A percentile compares a stretch with the other conserved stretches of the same genome.
These are phyloP conservation scores for Bombyx mori DNA, from an alignment of 1,140 invertebrate species.

Conservation along the genomic window ASM3026992v2 NC_085129.1:15634501-15635000, in stretches of 20 bases:
- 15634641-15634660: constrained; percentile 29
- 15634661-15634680: constrained; percentile 32
- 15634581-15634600: constrained; percentile 52
- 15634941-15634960: constrained; percentile 76
- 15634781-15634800: constrained; percentile 1
- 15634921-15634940: constrained; percentile 74
- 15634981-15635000: constrained; percentile 92
- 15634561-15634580: constrained; percentile 25
- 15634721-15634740: constrained; percentile 4
- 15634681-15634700: constrained; percentile 8
- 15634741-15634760: constrained; percentile 21
- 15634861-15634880: constrained; percentile 81
- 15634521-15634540: neutral
- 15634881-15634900: constrained; percentile 92
- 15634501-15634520: constrained; percentile 3
- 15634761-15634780: constrained; percentile 29
- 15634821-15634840: constrained; percentile 34
- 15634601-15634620: constrained; percentile 47
- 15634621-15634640: constrained; percentile 23
- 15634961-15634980: constrained; percentile 88
- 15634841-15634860: constrained; percentile 27
- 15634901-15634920: constrained; percentile 87
- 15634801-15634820: constrained; percentile 52
- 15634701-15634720: neutral
- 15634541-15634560: neutral